Conservation (phyloP, 2,113 vertebrate genomes). For the Gracilinanus agilis region DNA sequence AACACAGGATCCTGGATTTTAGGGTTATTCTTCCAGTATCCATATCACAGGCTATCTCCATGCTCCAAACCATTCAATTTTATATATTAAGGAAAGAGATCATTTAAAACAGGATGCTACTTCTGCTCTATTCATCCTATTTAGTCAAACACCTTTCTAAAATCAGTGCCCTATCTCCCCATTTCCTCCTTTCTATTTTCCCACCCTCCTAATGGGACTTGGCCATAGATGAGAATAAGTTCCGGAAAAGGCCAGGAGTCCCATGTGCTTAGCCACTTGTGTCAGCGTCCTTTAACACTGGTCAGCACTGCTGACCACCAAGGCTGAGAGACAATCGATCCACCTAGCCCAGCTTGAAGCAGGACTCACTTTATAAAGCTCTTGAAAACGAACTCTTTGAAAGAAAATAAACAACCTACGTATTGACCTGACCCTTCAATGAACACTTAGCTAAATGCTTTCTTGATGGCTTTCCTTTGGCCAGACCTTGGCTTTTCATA, state of each 20-base stretch:
- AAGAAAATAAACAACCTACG: background rate
- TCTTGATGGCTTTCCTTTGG: background rate
- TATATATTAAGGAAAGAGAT: constrained; percentile 1
- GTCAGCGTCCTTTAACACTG: constrained; percentile 7
- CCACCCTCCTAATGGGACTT: background rate
- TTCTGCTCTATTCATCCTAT: background rate
- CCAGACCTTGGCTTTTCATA: background rate
- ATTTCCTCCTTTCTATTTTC: background rate
- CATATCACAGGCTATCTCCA: too few relatives aligned
- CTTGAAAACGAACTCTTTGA: background rate
- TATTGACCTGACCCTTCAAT: background rate
- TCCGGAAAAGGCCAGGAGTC: background rate
- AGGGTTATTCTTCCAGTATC: too few relatives aligned
- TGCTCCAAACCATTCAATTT: too few relatives aligned
- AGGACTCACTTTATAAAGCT: background rate
- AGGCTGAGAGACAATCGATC: background rate
- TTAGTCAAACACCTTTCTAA: constrained; percentile 17
- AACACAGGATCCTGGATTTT: too few relatives aligned
- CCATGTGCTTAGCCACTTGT: background rate
- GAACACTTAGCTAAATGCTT: background rate
- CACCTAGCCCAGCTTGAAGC: too few relatives aligned
- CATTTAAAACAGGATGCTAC: background rate
- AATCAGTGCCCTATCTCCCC: background rate
- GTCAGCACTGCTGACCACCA: background rate
- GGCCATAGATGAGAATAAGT: background rate